These are phyloP conservation scores for Malurus alboscapulatus DNA, from an alignment of 2,113 vertebrate species.

Conservation along the genomic window DNA sequence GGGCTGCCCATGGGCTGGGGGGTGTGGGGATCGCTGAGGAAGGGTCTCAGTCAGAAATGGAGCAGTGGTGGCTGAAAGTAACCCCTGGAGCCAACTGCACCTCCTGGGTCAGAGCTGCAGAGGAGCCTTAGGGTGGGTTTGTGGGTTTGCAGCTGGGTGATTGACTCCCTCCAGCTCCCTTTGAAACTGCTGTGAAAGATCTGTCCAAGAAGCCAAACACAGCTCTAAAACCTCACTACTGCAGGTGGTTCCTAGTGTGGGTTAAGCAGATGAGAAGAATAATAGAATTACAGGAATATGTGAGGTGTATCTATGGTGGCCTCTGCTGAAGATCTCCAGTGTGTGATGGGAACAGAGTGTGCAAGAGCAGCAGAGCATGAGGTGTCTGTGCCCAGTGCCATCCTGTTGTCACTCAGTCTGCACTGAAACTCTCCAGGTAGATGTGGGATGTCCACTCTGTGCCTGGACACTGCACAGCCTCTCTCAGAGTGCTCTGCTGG, in stretches of 20 bases:
- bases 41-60: rapidly evolving
- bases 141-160: neutral
- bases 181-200: neutral
- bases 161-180: neutral
- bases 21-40: neutral
- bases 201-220: neutral
- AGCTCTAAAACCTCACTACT: neutral
- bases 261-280: neutral
- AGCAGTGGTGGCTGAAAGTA: neutral
- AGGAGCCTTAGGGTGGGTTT: neutral
- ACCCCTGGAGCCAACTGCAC: neutral
- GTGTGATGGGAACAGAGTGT: neutral
- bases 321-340: neutral
- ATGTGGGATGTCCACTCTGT: neutral
- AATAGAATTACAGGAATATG: neutral
- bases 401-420: neutral
- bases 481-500: neutral
- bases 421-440: neutral
- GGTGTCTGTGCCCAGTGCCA: neutral
- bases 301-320: neutral
- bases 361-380: neutral
- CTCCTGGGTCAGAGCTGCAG: neutral
- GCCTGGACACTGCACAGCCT: neutral
- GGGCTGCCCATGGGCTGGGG: neutral
- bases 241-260: neutral